Evolutionary conservation across 2,888 invertebrate genomes (phyloP).

Genomic region (Neoaliturus tenellus): DNA sequence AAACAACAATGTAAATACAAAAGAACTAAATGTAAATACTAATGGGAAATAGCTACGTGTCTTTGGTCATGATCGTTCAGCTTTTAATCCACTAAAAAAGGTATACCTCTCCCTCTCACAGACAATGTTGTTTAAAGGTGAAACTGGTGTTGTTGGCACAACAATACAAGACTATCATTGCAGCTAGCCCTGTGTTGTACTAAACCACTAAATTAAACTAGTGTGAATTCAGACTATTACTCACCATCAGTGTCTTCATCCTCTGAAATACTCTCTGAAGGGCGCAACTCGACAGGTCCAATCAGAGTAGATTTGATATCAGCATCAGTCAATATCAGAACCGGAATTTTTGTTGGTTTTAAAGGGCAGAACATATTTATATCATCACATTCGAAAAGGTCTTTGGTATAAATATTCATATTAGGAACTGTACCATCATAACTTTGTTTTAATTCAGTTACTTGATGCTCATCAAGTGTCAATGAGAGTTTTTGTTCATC

Average conservation of each 20-base stretch:
- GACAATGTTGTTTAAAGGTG: no score
- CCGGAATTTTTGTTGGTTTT: conserved; percentile 41
- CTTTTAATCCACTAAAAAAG: no score
- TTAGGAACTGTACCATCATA: conserved; percentile 19
- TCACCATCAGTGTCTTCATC: conserved; percentile 17
- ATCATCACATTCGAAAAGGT: background rate
- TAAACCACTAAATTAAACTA: no score
- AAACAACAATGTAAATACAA: no score
- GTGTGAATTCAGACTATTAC: no score
- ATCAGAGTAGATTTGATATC: background rate
- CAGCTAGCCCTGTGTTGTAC: no score
- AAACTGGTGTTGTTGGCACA: no score
- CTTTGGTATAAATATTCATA: conserved; percentile 6
- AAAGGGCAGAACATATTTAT: background rate
- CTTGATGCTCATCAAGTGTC: background rate
- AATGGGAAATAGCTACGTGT: no score
- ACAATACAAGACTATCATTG: no score
- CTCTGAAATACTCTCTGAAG: background rate
- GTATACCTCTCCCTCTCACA: no score
- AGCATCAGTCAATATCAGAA: conserved; percentile 46
- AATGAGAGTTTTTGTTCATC: background rate
- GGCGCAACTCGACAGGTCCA: conserved; percentile 38
- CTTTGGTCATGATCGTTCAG: no score
- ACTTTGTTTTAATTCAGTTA: background rate
- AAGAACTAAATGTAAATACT: no score